A percentile compares a stretch with the other conserved stretches of the same genome.
These are phyloP conservation scores for Mirza zaza DNA, from an alignment of 2,113 vertebrate genomes.

Conservation along the genomic window DNA sequence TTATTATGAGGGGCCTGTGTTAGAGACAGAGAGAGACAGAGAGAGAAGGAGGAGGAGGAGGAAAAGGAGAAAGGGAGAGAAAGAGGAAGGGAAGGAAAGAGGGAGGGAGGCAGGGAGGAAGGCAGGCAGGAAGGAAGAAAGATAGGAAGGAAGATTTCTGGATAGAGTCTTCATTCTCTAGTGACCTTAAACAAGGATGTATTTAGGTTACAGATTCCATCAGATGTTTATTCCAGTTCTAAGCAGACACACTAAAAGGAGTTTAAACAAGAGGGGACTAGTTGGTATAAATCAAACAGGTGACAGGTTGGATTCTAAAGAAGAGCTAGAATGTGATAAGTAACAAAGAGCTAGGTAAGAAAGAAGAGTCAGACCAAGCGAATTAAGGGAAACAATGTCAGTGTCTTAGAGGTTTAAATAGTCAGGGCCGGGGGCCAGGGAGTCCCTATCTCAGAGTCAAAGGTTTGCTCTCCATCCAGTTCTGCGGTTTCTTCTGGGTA, in stretches of 20 bases:
- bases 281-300: background rate
- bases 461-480: background rate
- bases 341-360: background rate
- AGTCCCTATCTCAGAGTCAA: background rate
- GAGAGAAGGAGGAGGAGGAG: fast-evolving
- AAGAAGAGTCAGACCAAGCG: background rate
- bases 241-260: background rate
- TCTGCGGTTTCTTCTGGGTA: background rate
- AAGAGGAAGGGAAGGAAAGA: fast-evolving
- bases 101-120: background rate
- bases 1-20: background rate
- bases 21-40: fast-evolving
- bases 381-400: background rate
- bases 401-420: background rate
- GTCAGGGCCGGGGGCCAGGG: background rate
- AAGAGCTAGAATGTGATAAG: background rate
- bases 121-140: too few relatives aligned
- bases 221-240: background rate
- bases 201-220: background rate
- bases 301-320: background rate
- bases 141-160: background rate
- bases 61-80: too few relatives aligned
- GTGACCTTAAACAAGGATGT: background rate
- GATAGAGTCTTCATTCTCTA: background rate
- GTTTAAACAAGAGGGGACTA: background rate